Evolutionary conservation across 1,140 invertebrate genomes (phyloP).

Genomic region (Scaptodrosophila lebanonensis): DNA sequence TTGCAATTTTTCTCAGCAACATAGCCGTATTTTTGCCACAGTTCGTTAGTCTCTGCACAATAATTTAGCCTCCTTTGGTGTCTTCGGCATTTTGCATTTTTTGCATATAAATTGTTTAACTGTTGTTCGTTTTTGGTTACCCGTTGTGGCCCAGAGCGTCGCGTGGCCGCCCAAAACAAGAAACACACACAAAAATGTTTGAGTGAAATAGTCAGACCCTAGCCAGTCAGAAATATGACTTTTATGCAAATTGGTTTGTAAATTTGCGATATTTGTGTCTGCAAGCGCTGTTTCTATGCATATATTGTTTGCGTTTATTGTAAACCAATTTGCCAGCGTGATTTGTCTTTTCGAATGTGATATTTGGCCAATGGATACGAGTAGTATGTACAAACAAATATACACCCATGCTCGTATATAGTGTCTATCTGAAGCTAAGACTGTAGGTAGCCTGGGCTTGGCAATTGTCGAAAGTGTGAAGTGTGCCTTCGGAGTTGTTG

Average conservation of each 20-base stretch:
- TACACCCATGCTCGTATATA: too few relatives aligned
- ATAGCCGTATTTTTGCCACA: too few relatives aligned
- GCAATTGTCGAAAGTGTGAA: too few relatives aligned
- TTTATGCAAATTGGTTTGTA: constrained; percentile 71
- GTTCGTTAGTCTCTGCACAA: too few relatives aligned
- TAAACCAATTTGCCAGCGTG: constrained; percentile 70
- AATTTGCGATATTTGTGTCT: constrained; percentile 68
- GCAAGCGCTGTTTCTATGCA: constrained; percentile 35
- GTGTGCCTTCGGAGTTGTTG: too few relatives aligned
- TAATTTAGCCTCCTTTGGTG: too few relatives aligned
- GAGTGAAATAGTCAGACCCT: constrained; percentile 44
- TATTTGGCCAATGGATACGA: too few relatives aligned
- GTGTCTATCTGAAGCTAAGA: too few relatives aligned
- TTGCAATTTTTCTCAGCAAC: too few relatives aligned
- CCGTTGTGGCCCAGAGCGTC: constrained; percentile 24
- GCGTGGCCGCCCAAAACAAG: constrained; percentile 24
- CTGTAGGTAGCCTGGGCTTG: too few relatives aligned
- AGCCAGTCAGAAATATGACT: constrained; percentile 51
- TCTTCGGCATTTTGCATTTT: constrained; percentile 51
- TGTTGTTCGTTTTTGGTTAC: constrained; percentile 25
- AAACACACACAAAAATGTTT: constrained; percentile 32
- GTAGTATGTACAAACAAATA: too few relatives aligned
- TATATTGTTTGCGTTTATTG: constrained; percentile 47
- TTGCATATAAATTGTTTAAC: constrained; percentile 57
- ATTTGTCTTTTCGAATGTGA: constrained; percentile 69